Base-by-base conservation (phyloP, 2,797 vertebrate species). In the Pygocentrus nattereri region DNA sequence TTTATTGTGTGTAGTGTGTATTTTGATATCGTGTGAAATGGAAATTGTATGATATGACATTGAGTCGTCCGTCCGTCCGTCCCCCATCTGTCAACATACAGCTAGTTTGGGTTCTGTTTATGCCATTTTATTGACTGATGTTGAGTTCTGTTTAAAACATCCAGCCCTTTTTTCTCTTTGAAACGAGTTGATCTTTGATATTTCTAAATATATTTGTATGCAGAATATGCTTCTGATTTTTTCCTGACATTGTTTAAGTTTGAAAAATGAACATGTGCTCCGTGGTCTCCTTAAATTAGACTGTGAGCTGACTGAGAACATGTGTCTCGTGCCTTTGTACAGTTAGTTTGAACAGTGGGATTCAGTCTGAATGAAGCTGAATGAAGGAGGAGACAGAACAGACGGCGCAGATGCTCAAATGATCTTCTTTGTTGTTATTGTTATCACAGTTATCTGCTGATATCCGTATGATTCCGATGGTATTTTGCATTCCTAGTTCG, bases 331-430 rank as follows among this genome's bases (percentile, higher is more conserved):
- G 58, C 12, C 47, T 56, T 58, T 67, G 71, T 74, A 25, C 27
- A 44, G 38, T 61, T 71, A 56, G 58, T 62, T 56, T 61, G 56
- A 59, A 61, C 69, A 44, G 30, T 62, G 67, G 70, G 31, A 70
- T 5, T 34, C 10, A 38, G 73, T 23, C 65, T 76, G 19, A 12
- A 11, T 12, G 34, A 23, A 44, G 58, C 38, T 38, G 38, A 38
- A 38, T 38, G 25, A 8, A 18, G n/a, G 23, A 59, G 56, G 23
- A 59, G 56, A 12, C 8, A 6, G 4, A 19, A 54, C 52, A n/a
- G n/a, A n/a, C n/a, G n/a, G n/a, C n/a, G n/a, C n/a, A 15, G 52
- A 56, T 50, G 18, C 49, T 16, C 49, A 19, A 5, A 10, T 44
- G 11, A 44, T 41, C 4, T 41, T 7, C 5, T 5, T 41, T 4